phyloP scores from a whole-genome alignment of 92 coral and sea anemone genomes.

The Phenganax stokvisi region DNA sequence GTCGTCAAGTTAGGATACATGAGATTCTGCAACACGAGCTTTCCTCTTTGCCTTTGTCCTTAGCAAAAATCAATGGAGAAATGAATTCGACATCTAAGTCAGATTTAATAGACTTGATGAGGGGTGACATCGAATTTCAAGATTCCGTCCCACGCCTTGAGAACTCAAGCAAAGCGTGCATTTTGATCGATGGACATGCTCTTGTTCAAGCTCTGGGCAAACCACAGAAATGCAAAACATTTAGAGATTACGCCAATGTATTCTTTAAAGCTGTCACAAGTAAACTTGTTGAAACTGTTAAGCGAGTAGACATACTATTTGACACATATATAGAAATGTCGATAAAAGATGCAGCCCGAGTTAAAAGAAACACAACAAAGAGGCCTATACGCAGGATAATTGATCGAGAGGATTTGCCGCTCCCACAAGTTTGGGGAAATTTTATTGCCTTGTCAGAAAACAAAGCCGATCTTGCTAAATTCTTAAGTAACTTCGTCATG shows the following conservation, averaged over 20 bases:
- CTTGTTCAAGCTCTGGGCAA: slow-evolving; percentile 15
- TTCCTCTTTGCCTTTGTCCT: slow-evolving; percentile 1
- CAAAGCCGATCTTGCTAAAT: slow-evolving; percentile 19
- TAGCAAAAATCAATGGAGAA: slow-evolving; percentile 26
- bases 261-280: slow-evolving; percentile 10
- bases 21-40: slow-evolving; percentile 31
- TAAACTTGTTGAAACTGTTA: slow-evolving; percentile 15
- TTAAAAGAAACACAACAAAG: slow-evolving; percentile 12
- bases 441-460: slow-evolving; percentile 13
- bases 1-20: not conserved
- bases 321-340: slow-evolving; percentile 27
- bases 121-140: not conserved
- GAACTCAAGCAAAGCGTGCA: not conserved
- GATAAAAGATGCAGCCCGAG: slow-evolving; percentile 11
- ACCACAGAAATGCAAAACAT: slow-evolving; percentile 26
- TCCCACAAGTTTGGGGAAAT: slow-evolving; percentile 24
- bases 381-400: slow-evolving; percentile 17
- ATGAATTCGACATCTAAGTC: slow-evolving; percentile 25
- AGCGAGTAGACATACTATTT: slow-evolving; percentile 21
- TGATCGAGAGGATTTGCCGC: slow-evolving; percentile 23
- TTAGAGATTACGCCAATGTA: slow-evolving; percentile 11
- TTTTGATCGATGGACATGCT: slow-evolving; percentile 28
- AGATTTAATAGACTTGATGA: too few relatives aligned
- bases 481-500: slow-evolving; percentile 10
- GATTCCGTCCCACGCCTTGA: slow-evolving; percentile 4